Base-by-base conservation (phyloP, 2,797 vertebrate species). In the Loris lydekkerianus region DNA sequence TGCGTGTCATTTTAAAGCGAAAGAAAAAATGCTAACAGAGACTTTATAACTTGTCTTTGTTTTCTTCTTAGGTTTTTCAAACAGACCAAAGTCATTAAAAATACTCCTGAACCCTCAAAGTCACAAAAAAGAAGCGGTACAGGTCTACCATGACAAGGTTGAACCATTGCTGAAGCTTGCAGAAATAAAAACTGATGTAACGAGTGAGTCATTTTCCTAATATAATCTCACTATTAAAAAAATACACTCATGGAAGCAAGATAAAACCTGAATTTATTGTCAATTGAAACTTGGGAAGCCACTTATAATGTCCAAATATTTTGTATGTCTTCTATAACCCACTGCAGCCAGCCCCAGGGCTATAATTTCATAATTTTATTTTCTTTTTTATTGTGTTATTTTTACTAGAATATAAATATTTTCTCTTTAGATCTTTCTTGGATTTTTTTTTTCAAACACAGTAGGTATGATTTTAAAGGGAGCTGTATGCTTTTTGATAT, bases 21-120 rank as follows among this genome's bases (percentile, higher is more conserved):
- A 87, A 89, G 46, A 73, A 40, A 76, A 85, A 77, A 2, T 80
- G 37, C 21, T 63, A 34, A 31, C 53, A 58, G 31, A 56, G 21
- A 63, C 21, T 73, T 27, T 82, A 23, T 72, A 83, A 93, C 34
- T 13, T 86, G n/a, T 3, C 31, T 96, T 94, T 95, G 1, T 69
- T 96, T 96, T 83, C 49, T 25, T 98, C 96, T 92, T 97, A 99
- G 99, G 98, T 56, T 99, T 99, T 98, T 97, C 98, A 27, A 98
- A 97, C 69, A 98, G 99, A 94, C 99, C 99, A 81, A 99, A 98
- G 97, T 99, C 98, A 46, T 97, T 99, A 61, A 99, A 99, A 98
- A 99, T 99, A 63, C 99, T 99, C 91, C 99, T 99, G 96, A 99
- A 99, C 98, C 99, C 99, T 43, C 98, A 97, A 96, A 99, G 99